phyloP scores from a whole-genome alignment of 2,113 vertebrate genomes.

The Carassius auratus region DNA sequence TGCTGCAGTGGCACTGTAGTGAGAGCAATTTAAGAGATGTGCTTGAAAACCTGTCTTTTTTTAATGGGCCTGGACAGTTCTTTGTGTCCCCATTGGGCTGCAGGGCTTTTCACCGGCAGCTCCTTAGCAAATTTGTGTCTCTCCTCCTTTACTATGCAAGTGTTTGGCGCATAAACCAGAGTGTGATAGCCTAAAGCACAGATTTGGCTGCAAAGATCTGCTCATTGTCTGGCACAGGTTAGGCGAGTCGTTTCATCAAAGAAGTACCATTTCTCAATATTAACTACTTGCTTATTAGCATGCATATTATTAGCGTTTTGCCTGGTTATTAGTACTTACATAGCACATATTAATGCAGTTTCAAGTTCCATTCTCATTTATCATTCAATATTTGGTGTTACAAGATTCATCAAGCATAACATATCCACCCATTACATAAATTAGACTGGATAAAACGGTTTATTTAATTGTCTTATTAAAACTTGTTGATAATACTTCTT shows the following conservation, averaged over 20 bases:
- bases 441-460: too few species aligned
- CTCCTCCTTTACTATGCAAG: slow-evolving; percentile 25
- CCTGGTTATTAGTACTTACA: too few species aligned
- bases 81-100: slow-evolving; percentile 33
- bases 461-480: too few species aligned
- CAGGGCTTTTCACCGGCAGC: slow-evolving; percentile 36
- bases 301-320: too few species aligned
- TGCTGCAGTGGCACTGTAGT: neutral
- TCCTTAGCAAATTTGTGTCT: slow-evolving; percentile 4
- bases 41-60: slow-evolving; percentile 34
- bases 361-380: too few species aligned
- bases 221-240: slow-evolving; percentile 28
- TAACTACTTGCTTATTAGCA: too few species aligned
- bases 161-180: slow-evolving; percentile 20
- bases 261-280: neutral
- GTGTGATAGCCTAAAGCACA: neutral
- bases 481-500: neutral
- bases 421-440: too few species aligned
- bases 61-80: slow-evolving; percentile 32
- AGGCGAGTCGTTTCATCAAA: neutral
- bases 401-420: too few species aligned
- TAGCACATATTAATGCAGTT: too few species aligned
- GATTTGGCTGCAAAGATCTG: neutral
- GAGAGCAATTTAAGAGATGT: slow-evolving; percentile 37
- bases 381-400: too few species aligned